Percentiles rank a stretch among this genome's conserved stretches.
These are phyloP conservation scores for Diorhabda sublineata DNA, from an alignment of 1,140 invertebrate species.

Conservation along the genomic window DNA sequence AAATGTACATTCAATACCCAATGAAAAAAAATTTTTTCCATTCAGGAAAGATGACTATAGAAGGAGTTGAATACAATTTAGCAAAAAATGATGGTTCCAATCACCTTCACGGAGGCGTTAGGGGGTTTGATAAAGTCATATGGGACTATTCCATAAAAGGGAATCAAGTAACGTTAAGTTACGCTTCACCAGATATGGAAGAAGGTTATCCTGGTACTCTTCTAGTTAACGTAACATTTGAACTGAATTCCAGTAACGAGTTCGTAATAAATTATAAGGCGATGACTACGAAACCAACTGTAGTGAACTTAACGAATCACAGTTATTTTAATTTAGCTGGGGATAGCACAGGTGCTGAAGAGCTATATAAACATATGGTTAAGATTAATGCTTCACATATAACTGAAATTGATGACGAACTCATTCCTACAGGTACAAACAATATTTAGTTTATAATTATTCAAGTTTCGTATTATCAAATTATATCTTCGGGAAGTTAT, in stretches of 20 bases:
- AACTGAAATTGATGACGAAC: slow-evolving; percentile 62
- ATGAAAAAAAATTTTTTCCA: too few relatives aligned
- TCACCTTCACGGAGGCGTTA: slow-evolving; percentile 80
- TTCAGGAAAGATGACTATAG: slow-evolving; percentile 48
- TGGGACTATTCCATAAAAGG: not conserved
- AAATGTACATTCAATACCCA: too few relatives aligned
- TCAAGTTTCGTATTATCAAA: too few relatives aligned
- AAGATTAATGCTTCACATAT: slow-evolving; percentile 71
- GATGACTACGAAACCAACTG: slow-evolving; percentile 69
- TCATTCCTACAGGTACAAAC: slow-evolving; percentile 73
- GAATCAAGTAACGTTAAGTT: slow-evolving; percentile 38
- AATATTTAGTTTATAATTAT: not conserved
- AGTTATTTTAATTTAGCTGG: slow-evolving; percentile 92
- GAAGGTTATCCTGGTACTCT: slow-evolving; percentile 77
- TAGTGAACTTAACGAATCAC: slow-evolving; percentile 89
- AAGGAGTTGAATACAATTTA: slow-evolving; percentile 64
- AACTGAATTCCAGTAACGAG: slow-evolving; percentile 66
- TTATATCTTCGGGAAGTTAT: too few relatives aligned
- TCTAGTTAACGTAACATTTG: slow-evolving; percentile 63
- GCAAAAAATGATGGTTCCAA: slow-evolving; percentile 68
- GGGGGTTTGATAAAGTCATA: slow-evolving; percentile 79
- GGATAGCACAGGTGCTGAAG: slow-evolving; percentile 55
- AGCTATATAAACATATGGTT: slow-evolving; percentile 70
- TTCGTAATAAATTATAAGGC: slow-evolving; percentile 70
- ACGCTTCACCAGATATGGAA: slow-evolving; percentile 61